A percentile compares a stretch with the other conserved stretches of the same genome.
Evolutionary conservation across 2,797 vertebrate genomes (phyloP).

Genomic region (Amniataba percoides): DNA sequence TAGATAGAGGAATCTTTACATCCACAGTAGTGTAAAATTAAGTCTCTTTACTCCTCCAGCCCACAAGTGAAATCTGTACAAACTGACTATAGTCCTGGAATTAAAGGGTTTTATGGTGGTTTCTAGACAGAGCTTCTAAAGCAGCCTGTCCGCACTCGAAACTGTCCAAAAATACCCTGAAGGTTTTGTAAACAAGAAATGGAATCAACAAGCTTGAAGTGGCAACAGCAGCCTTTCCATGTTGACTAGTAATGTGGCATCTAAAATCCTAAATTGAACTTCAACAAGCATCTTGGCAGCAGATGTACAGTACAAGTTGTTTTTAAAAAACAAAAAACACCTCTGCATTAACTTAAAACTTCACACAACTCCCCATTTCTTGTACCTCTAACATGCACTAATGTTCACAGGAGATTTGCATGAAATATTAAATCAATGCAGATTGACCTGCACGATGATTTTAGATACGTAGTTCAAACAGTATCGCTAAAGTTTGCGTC

Average conservation of each 20-base stretch:
- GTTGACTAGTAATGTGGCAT: not conserved
- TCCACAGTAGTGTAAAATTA: conserved; percentile 27
- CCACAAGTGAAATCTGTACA: conserved; percentile 28
- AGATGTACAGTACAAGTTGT: not conserved
- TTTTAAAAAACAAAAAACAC: not conserved
- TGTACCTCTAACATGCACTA: conserved; percentile 7
- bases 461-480: conserved; percentile 16
- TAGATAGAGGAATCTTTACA: conserved; percentile 13
- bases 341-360: conserved; percentile 12
- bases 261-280: conserved; percentile 19
- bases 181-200: conserved; percentile 59
- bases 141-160: not conserved
- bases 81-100: conserved; percentile 33
- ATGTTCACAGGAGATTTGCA: conserved; percentile 6
- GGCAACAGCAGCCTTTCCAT: conserved; percentile 33
- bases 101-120: conserved; percentile 36
- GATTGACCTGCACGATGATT: conserved; percentile 14
- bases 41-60: conserved; percentile 4
- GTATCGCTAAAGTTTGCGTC: conserved; percentile 9
- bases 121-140: conserved; percentile 7
- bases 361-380: not conserved
- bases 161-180: conserved; percentile 51
- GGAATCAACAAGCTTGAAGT: conserved; percentile 22
- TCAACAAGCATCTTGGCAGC: conserved; percentile 2
- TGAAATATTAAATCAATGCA: conserved; percentile 28